Conservation (phyloP, 2,888 invertebrate species). For the Tholera decimalis region DNA sequence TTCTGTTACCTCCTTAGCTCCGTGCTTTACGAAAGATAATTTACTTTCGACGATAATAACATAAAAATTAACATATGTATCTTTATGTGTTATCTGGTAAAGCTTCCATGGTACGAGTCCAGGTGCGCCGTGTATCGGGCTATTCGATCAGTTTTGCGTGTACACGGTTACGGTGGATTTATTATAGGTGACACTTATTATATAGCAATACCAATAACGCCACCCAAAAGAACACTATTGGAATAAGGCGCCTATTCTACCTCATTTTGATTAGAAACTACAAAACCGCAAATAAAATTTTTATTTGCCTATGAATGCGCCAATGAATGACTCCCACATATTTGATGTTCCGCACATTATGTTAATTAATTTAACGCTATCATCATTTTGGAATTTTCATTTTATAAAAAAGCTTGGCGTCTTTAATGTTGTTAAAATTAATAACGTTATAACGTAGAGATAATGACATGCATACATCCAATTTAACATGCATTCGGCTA, state of each 20-base stretch:
- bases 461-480: no score
- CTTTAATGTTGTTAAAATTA: constrained; percentile 7
- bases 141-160: constrained; percentile 69
- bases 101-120: constrained; percentile 63
- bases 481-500: no score
- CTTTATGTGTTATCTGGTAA: constrained; percentile 73
- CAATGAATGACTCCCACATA: constrained; percentile 33
- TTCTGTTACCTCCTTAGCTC: constrained; percentile 2
- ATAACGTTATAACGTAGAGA: constrained; percentile 11
- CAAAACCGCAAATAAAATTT: constrained; percentile 71
- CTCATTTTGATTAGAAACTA: constrained; percentile 68
- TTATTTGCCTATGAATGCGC: constrained; percentile 58
- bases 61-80: constrained; percentile 83
- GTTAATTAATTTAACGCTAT: constrained; percentile 36
- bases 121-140: constrained; percentile 63
- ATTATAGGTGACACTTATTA: constrained; percentile 87
- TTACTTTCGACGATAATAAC: constrained; percentile 72
- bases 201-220: constrained; percentile 80
- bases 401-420: neutral
- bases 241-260: constrained; percentile 69
- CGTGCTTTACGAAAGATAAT: constrained; percentile 65
- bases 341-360: constrained; percentile 32
- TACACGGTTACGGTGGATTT: constrained; percentile 74
- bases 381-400: constrained; percentile 10
- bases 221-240: constrained; percentile 75